phyloP scores from a whole-genome alignment of 2,888 invertebrate species.

The Serripes groenlandicus region DNA sequence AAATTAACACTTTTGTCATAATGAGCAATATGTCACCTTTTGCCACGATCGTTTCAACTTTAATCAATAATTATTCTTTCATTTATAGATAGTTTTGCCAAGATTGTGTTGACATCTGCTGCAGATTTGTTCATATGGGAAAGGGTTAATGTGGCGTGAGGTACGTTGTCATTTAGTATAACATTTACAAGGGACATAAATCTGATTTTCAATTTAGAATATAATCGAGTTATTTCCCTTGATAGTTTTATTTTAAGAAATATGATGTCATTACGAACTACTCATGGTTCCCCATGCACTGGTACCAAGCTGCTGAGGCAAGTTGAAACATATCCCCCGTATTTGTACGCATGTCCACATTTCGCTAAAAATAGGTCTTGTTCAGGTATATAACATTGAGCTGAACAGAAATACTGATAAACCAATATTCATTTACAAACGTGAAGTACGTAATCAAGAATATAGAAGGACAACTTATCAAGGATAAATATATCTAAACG shows the following conservation, averaged over 20 bases:
- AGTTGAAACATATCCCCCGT: background rate
- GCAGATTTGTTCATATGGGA: background rate
- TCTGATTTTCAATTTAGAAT: background rate
- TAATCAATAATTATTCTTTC: no score
- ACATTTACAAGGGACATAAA: background rate
- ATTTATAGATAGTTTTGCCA: no score
- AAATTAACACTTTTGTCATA: no score
- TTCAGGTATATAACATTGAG: background rate
- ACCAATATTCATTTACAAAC: background rate
- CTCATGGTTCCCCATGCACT: background rate
- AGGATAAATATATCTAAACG: background rate
- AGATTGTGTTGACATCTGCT: no score
- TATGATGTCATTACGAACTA: background rate
- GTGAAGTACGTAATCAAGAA: background rate
- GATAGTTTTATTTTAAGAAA: background rate
- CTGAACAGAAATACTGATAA: background rate
- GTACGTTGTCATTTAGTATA: no score
- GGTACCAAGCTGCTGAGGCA: background rate
- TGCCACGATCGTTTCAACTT: no score
- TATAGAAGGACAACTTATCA: background rate
- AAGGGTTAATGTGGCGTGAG: background rate
- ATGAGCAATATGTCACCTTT: no score
- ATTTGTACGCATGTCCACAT: conserved; percentile 5
- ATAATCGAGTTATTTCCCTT: background rate
- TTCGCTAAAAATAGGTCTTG: conserved; percentile 14